phyloP scores from a whole-genome alignment of 2,888 invertebrate species.

The Dolichomitus sp. region DNA sequence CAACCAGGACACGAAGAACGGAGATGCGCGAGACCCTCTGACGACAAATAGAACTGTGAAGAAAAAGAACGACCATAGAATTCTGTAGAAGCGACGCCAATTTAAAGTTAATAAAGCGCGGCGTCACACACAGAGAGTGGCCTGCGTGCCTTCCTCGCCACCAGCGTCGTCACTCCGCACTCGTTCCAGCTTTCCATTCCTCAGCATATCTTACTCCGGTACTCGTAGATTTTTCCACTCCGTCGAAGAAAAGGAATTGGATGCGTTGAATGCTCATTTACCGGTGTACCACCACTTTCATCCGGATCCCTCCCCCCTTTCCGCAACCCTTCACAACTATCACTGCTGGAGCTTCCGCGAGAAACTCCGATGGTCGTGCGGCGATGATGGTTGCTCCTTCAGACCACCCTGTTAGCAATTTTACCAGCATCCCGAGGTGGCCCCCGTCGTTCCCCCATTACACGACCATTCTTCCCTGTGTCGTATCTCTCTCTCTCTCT shows the following conservation, averaged over 20 bases:
- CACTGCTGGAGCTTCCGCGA: constrained; percentile 46
- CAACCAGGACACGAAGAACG: neutral
- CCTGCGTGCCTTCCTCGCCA: constrained; percentile 71
- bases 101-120: constrained; percentile 84
- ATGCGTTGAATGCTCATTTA: constrained; percentile 83
- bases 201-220: constrained; percentile 38
- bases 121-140: constrained; percentile 80
- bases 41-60: constrained; percentile 18
- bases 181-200: constrained; percentile 30
- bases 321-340: constrained; percentile 53
- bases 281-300: constrained; percentile 70
- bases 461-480: constrained; percentile 31
- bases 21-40: constrained; percentile 7
- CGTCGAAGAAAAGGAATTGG: constrained; percentile 72
- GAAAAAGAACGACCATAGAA: constrained; percentile 71
- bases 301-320: constrained; percentile 35
- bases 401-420: constrained; percentile 38
- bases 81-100: constrained; percentile 79
- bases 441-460: neutral
- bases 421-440: constrained; percentile 14
- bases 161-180: neutral
- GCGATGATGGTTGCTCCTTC: constrained; percentile 28
- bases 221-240: constrained; percentile 43
- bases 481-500: constrained; percentile 21
- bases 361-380: neutral